These are phyloP conservation scores for Drosophila ercepeae DNA, from an alignment of 1,140 invertebrate genomes.

Conservation along the genomic window DNA sequence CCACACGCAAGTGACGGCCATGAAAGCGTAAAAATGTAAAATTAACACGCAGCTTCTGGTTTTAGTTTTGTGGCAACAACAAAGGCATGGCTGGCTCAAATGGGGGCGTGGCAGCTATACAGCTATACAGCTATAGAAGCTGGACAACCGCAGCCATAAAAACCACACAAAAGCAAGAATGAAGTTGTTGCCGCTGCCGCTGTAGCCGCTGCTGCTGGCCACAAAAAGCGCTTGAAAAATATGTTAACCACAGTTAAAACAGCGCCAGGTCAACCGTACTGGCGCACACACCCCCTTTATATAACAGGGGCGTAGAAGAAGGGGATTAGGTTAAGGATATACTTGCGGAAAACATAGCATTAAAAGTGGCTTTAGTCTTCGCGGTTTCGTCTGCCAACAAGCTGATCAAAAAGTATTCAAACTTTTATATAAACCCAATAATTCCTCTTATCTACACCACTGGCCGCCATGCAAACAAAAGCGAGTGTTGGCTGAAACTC, in stretches of 20 bases:
- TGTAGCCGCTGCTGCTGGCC: constrained; percentile 45
- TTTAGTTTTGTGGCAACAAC: constrained; percentile 73
- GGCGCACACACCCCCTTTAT: constrained; percentile 23
- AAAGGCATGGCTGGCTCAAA: constrained; percentile 13
- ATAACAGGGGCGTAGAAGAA: constrained; percentile 3
- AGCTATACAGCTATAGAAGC: constrained; percentile 27
- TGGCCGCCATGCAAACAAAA: constrained; percentile 18
- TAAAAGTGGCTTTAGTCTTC: background rate
- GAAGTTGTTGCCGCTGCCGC: constrained; percentile 71
- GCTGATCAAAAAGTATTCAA: background rate
- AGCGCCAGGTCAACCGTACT: constrained; percentile 78
- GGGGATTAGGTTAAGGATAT: background rate
- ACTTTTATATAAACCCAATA: background rate
- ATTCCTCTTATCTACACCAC: constrained; percentile 1
- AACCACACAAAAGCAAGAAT: constrained; percentile 82
- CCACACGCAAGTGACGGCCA: constrained; percentile 77
- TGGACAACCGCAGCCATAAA: constrained; percentile 77
- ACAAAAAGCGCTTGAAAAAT: constrained; percentile 81
- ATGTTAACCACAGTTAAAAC: constrained; percentile 82
- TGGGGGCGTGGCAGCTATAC: constrained; percentile 26
- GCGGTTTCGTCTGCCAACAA: background rate
- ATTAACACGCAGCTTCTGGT: constrained; percentile 82
- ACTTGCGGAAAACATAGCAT: background rate
- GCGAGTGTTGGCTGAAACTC: constrained; percentile 20
- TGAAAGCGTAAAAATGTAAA: constrained; percentile 82